phyloP scores from a whole-genome alignment of 2,113 vertebrate genomes.

The Symphodus melops region DNA sequence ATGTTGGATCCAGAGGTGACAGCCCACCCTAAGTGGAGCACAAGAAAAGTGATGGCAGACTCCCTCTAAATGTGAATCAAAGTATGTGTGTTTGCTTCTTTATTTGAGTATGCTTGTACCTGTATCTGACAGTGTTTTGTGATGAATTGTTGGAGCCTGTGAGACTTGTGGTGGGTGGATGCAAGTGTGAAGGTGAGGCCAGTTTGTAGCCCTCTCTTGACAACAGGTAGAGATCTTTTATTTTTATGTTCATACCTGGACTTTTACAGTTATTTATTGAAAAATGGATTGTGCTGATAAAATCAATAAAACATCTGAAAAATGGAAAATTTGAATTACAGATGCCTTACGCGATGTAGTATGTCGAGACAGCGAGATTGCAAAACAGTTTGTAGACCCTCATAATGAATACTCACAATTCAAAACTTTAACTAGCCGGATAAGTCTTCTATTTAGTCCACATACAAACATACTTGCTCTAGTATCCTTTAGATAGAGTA shows the following conservation, averaged over 20 bases:
- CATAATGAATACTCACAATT: too few species aligned
- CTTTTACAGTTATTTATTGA: too few species aligned
- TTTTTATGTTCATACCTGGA: neutral
- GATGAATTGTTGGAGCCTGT: neutral
- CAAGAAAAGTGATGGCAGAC: conserved; percentile 9
- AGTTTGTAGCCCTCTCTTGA: neutral
- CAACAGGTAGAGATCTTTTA: neutral
- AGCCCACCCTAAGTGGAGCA: conserved; percentile 1
- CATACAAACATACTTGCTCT: too few species aligned
- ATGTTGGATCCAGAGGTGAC: conserved; percentile 43
- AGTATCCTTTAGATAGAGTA: too few species aligned
- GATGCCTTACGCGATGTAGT: too few species aligned
- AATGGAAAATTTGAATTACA: too few species aligned
- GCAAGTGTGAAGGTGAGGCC: neutral
- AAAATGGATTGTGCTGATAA: too few species aligned
- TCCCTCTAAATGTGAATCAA: conserved; percentile 18
- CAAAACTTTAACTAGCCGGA: too few species aligned
- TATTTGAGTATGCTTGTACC: neutral
- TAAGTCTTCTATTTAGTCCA: too few species aligned
- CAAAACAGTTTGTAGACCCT: too few species aligned
- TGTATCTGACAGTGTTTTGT: neutral
- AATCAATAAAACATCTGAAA: too few species aligned
- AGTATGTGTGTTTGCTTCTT: neutral
- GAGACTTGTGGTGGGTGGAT: neutral
- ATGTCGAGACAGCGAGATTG: too few species aligned